Conservation (phyloP, 2,113 vertebrate genomes). For the Lepus europaeus region DNA sequence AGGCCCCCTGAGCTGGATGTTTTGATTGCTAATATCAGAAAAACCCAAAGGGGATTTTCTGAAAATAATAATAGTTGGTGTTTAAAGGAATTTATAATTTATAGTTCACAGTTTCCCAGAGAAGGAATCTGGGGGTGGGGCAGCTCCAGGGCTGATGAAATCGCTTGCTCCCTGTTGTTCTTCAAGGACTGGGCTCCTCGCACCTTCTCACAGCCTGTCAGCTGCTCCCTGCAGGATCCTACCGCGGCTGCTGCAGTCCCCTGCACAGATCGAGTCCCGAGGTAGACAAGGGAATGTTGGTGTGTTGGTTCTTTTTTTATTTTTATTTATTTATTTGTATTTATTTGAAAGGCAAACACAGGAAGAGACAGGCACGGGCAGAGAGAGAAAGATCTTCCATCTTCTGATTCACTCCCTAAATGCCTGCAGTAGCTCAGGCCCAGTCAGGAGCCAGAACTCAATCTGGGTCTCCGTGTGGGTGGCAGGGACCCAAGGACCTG, state of each 20-base stretch:
- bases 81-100: no score
- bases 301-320: neutral
- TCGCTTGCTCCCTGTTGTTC: neutral
- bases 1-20: neutral
- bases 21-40: neutral
- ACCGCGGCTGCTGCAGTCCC: neutral
- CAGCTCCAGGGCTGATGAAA: neutral
- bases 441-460: no score
- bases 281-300: neutral
- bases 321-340: no score
- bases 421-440: no score
- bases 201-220: neutral
- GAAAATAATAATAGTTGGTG: neutral
- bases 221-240: neutral
- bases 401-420: no score
- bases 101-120: neutral
- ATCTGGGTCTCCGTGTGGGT: no score
- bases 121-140: neutral
- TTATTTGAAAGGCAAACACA: no score
- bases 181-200: neutral
- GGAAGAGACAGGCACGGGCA: no score
- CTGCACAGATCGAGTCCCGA: neutral
- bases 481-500: no score
- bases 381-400: no score
- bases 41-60: neutral